Evolutionary conservation across 2,113 vertebrate genomes (phyloP), one percentile per base, ranked within the genome.

Genomic region (Cardinalis cardinalis): DNA sequence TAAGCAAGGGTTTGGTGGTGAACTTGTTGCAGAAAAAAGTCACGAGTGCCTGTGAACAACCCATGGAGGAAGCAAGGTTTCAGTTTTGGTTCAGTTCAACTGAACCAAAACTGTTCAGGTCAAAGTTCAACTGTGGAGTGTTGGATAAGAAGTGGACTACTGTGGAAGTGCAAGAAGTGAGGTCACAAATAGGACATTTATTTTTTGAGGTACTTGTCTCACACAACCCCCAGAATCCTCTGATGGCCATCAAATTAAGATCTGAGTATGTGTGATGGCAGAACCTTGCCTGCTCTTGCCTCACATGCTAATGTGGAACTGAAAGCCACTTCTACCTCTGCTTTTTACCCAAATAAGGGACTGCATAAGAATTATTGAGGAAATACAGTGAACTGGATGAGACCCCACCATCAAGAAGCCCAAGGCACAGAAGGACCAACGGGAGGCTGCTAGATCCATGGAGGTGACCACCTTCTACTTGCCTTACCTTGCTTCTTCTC

Each of bases 231-330:
- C 25, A 55, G 38, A 59, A 73, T 3, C 4, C 13, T 19, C 13
- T 0, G 0, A 21, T 26, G 63, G 34, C 20, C 10, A 28, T 26
- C 0, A 1, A 26, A 44, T 60, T 28, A 44, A 51, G 21, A 59
- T 68, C 38, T 44, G 44, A n/a, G 18, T 6, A 6, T 52, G 55
- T 0, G 0, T 0, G 0, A 38, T 52, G 46, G 63, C 18, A 4
- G 46, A 82, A 48, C 53, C 25, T 9, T 8, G 9, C 24, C 38
- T 65, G 10, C 24, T 40, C 29, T 25, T 60, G 14, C 55, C 17
- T 74, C 16, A 9, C 2, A 0, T 36, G 55, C 12, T 34, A 23
- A 53, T 4, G 40, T 36, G 34, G 61, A 74, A 68, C 12, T 19
- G 70, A 53, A 68, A 74, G 9, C 26, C 53, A 34, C 46, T 60